Evolutionary conservation across 2,113 vertebrate species (phyloP).

Genomic region (Cyprinus carpio): DNA sequence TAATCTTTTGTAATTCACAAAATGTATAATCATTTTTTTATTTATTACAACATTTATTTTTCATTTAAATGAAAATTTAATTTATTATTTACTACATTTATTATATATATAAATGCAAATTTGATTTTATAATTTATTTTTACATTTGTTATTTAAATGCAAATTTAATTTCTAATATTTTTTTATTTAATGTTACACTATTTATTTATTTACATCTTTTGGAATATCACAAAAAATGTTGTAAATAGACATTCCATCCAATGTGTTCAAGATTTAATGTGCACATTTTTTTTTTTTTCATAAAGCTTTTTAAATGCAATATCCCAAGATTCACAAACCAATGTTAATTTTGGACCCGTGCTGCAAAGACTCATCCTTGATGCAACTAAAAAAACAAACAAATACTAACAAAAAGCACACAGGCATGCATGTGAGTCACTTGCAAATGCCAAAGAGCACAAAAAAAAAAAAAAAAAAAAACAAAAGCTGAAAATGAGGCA

Average conservation of each 20-base stretch:
- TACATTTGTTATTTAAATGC: background rate
- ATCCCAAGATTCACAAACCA: background rate
- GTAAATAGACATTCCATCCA: background rate
- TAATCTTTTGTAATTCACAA: too few relatives aligned
- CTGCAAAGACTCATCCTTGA: background rate
- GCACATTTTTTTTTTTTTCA: too few relatives aligned
- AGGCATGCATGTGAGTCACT: slow-evolving; percentile 12
- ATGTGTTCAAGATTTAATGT: background rate
- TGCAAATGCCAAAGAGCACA: slow-evolving; percentile 15
- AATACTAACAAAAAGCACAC: background rate
- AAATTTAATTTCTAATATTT: background rate
- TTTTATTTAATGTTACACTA: background rate
- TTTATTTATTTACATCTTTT: background rate
- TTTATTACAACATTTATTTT: too few relatives aligned
- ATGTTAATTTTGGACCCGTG: background rate
- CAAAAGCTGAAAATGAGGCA: slow-evolving; percentile 16
- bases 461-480: slow-evolving; percentile 18
- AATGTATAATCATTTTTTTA: too few relatives aligned
- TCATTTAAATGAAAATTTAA: too few relatives aligned
- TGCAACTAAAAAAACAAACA: slow-evolving; percentile 28
- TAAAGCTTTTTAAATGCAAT: too few relatives aligned
- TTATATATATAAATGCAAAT: background rate
- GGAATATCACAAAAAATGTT: background rate
- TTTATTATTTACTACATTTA: background rate
- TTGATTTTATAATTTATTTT: background rate